These are phyloP conservation scores for Ictalurus punctatus DNA, from an alignment of 2,113 vertebrate genomes.

Conservation along the genomic window DNA sequence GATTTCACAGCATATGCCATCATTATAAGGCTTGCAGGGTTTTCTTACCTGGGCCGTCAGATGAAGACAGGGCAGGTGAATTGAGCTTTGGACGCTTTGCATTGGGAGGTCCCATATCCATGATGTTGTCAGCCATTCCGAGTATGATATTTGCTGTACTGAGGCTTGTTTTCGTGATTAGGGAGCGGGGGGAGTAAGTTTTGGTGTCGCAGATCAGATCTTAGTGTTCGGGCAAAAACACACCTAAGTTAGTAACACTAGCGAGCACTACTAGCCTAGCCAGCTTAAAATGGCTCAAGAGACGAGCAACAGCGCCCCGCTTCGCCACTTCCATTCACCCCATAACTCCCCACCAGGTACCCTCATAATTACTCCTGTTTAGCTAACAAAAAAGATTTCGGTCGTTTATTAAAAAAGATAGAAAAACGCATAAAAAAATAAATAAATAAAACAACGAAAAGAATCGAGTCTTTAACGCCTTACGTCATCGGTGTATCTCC, in stretches of 20 bases:
- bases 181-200: neutral
- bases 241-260: conserved; percentile 35
- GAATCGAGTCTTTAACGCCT: conserved; percentile 56
- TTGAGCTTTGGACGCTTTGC: conserved; percentile 92
- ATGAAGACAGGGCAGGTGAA: conserved; percentile 86
- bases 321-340: conserved; percentile 79
- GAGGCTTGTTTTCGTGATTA: conserved; percentile 8
- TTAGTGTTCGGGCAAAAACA: conserved; percentile 32
- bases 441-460: neutral
- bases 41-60: conserved; percentile 88
- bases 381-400: conserved; percentile 65
- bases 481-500: conserved; percentile 63
- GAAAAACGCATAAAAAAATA: no score
- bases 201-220: neutral
- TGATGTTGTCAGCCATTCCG: conserved; percentile 91
- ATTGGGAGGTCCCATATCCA: conserved; percentile 90
- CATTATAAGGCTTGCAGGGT: neutral
- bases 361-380: conserved; percentile 76
- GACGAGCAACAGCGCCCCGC: conserved; percentile 86
- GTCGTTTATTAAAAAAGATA: conserved; percentile 1
- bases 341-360: conserved; percentile 81
- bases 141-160: neutral
- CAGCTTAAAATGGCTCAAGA: conserved; percentile 70
- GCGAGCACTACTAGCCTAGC: conserved; percentile 64
- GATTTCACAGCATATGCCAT: neutral